phyloP scores from a whole-genome alignment of 2,888 invertebrate species.

The Agriotes lineatus region DNA sequence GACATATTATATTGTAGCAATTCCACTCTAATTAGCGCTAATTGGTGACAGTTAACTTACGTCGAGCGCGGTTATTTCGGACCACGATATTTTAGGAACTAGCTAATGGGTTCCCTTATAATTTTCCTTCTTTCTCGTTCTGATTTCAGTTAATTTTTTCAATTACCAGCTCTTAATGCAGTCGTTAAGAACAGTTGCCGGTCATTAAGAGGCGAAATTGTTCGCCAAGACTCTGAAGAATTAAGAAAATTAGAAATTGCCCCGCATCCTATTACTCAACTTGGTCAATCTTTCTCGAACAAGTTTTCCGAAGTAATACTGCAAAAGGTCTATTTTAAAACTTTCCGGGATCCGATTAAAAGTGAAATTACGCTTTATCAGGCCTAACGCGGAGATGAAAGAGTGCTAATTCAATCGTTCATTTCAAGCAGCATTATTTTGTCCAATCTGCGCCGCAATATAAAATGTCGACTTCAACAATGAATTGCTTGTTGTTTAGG shows the following conservation, averaged over 20 bases:
- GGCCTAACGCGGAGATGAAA: no score
- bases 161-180: constrained; percentile 57
- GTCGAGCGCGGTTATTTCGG: constrained; percentile 38
- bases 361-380: neutral
- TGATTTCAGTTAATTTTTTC: constrained; percentile 57
- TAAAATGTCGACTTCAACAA: no score
- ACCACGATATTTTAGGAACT: constrained; percentile 53
- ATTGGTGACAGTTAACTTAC: constrained; percentile 48
- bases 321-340: constrained; percentile 17
- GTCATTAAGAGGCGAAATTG: constrained; percentile 56
- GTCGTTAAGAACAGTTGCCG: constrained; percentile 60
- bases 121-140: constrained; percentile 51
- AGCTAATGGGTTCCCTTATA: constrained; percentile 50
- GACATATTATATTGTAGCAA: constrained; percentile 36
- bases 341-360: constrained; percentile 20
- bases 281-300: constrained; percentile 27
- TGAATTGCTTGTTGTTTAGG: no score
- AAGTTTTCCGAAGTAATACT: constrained; percentile 24
- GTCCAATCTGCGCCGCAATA: no score
- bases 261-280: constrained; percentile 32
- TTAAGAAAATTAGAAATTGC: constrained; percentile 54
- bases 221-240: constrained; percentile 49
- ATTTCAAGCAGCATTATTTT: no score
- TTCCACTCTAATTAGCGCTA: constrained; percentile 45
- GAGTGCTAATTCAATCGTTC: no score